Percentiles rank a stretch among this genome's conserved stretches.
These are phyloP conservation scores for Oophaga sylvatica DNA, from an alignment of 2,797 vertebrate genomes.

Conservation along the genomic window DNA sequence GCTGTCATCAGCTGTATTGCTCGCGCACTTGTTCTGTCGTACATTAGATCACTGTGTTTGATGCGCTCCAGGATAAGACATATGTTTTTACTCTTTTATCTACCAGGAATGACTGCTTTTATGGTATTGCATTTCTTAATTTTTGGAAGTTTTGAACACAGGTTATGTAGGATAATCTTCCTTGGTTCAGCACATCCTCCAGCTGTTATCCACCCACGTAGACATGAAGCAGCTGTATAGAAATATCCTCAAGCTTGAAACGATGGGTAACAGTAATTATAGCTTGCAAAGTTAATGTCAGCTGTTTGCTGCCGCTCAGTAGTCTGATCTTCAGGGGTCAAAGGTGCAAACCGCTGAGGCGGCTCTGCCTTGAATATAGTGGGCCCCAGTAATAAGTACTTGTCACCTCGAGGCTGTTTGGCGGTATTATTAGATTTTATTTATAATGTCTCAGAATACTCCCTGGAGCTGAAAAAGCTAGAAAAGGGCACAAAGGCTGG, in stretches of 20 bases:
- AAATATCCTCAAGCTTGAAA: constrained; percentile 26
- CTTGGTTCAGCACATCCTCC: constrained; percentile 40
- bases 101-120: neutral
- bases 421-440: constrained; percentile 47
- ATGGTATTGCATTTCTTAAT: constrained; percentile 10
- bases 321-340: constrained; percentile 47
- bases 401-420: constrained; percentile 39
- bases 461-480: neutral
- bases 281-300: constrained; percentile 52
- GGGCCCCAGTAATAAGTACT: constrained; percentile 35
- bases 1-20: neutral
- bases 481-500: neutral
- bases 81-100: neutral
- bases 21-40: neutral
- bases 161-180: constrained; percentile 1
- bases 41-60: neutral
- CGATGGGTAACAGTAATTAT: constrained; percentile 47
- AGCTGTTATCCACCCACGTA: constrained; percentile 57
- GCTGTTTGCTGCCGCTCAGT: constrained; percentile 27
- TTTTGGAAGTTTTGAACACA: constrained; percentile 26
- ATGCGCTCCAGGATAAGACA: neutral
- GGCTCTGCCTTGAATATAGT: neutral
- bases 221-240: constrained; percentile 36
- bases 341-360: constrained; percentile 41
- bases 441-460: constrained; percentile 4